phyloP scores from a whole-genome alignment of 2,797 vertebrate genomes.

The Antrozous pallidus region DNA sequence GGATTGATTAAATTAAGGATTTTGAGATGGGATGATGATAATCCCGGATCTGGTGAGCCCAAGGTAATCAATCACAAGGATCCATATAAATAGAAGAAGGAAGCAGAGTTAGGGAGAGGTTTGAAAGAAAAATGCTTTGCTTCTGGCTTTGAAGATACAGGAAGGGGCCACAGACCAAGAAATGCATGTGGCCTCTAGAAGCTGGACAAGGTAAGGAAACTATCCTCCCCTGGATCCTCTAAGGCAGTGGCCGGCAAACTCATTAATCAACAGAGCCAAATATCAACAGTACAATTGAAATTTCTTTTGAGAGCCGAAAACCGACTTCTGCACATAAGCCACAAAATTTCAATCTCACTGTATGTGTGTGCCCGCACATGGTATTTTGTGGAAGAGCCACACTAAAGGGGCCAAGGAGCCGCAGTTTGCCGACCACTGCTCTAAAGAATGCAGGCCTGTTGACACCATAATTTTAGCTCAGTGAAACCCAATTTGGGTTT shows the following conservation, averaged over 20 bases:
- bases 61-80: not conserved
- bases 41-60: not conserved
- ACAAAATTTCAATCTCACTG: too few species aligned
- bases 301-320: too few species aligned
- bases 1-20: slow-evolving; percentile 6
- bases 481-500: not conserved
- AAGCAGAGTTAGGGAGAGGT: not conserved
- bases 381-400: too few species aligned
- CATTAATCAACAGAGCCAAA: too few species aligned
- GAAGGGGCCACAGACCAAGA: not conserved
- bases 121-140: not conserved
- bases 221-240: not conserved
- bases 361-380: too few species aligned
- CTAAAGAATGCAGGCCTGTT: not conserved
- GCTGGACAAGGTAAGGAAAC: not conserved
- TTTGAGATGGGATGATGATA: not conserved
- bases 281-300: too few species aligned
- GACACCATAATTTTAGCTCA: not conserved
- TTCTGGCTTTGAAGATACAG: not conserved
- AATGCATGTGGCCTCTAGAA: not conserved
- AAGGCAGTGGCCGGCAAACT: too few species aligned
- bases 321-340: too few species aligned
- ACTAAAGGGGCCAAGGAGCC: too few species aligned
- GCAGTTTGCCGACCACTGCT: too few species aligned
- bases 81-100: not conserved